These are phyloP conservation scores for Philaethria dido DNA, from an alignment of 2,888 invertebrate genomes.

Conservation along the genomic window DNA sequence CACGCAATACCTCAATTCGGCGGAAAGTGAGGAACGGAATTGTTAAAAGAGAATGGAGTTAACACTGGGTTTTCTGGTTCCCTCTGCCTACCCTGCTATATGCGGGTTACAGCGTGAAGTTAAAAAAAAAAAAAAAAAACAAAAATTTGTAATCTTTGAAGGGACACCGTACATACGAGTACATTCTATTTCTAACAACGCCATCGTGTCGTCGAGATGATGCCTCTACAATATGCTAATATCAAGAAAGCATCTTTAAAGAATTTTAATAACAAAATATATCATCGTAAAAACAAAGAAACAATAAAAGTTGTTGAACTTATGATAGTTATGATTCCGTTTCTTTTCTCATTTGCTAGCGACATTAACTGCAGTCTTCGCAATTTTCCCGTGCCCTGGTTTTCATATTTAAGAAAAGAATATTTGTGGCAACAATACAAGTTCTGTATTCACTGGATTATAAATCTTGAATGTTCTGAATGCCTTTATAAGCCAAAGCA, in stretches of 20 bases:
- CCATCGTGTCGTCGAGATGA: no score
- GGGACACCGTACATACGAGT: no score
- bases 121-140: no score
- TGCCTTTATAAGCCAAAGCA: conserved; percentile 39
- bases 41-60: no score
- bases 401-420: conserved; percentile 42
- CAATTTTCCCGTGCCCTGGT: conserved; percentile 39
- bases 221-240: no score
- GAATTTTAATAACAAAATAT: conserved; percentile 14
- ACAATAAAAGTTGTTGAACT: conserved; percentile 37
- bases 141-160: no score
- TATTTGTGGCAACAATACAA: conserved; percentile 42
- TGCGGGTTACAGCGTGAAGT: no score
- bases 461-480: conserved; percentile 36
- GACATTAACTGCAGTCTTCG: conserved; percentile 42
- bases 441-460: conserved; percentile 35
- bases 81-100: no score
- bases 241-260: not conserved
- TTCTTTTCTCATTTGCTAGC: conserved; percentile 45
- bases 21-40: no score
- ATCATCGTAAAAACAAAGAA: conserved; percentile 29
- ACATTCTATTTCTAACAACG: no score
- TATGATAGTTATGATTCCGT: conserved; percentile 39
- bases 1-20: no score
- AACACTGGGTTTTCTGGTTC: no score